Evolutionary conservation across 2,888 invertebrate species (phyloP).

Genomic region (Automeris io): DNA sequence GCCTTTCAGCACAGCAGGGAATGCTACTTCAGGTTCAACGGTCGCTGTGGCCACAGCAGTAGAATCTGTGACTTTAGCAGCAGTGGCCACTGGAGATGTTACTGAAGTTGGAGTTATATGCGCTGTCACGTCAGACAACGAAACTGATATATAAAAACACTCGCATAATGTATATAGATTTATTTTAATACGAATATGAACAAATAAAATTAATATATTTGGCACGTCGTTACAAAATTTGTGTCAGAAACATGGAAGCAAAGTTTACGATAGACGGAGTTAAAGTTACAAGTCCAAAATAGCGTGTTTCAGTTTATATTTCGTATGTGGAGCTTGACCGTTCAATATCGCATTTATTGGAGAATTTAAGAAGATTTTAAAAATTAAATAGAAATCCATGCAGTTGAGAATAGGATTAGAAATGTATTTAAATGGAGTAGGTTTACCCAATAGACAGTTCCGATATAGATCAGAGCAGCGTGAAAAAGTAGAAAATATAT

Average conservation of each 20-base stretch:
- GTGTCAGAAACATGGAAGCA: conserved; percentile 52
- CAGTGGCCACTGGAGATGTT: conserved; percentile 63
- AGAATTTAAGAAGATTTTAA: conserved; percentile 43
- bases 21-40: conserved; percentile 77
- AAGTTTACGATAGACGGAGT: conserved; percentile 26
- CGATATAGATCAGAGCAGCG: conserved; percentile 66
- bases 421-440: conserved; percentile 35
- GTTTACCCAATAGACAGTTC: conserved; percentile 70
- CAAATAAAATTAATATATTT: conserved; percentile 43
- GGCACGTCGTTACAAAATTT: conserved; percentile 48
- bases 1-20: conserved; percentile 87
- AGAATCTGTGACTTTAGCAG: conserved; percentile 48
- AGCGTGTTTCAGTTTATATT: conserved; percentile 71
- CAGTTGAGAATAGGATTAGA: conserved; percentile 31
- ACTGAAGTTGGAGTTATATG: conserved; percentile 69
- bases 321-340: conserved; percentile 72
- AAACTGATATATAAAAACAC: conserved; percentile 50
- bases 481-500: conserved; percentile 64
- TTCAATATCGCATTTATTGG: conserved; percentile 61
- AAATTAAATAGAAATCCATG: conserved; percentile 40
- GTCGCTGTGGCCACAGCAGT: conserved; percentile 44
- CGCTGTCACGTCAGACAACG: conserved; percentile 74
- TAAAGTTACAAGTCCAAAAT: conserved; percentile 57
- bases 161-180: conserved; percentile 39
- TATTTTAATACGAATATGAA: conserved; percentile 45